A percentile compares a stretch with the other conserved stretches of the same genome.
Conservation (phyloP, 2,113 vertebrate species). For the Balaeniceps rex region DNA sequence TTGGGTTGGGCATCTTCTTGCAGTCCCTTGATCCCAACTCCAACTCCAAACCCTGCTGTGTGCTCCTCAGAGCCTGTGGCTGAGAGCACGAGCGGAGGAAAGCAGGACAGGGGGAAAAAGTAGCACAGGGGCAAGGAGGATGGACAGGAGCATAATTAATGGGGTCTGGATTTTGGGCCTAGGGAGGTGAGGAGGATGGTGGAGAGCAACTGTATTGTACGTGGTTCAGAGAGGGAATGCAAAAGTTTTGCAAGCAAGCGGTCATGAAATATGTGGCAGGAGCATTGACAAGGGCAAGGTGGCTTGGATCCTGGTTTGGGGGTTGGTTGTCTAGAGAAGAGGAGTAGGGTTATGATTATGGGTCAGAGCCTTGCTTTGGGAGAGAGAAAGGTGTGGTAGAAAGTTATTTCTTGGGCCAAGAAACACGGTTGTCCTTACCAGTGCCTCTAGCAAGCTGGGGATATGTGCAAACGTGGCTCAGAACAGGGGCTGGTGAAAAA, state of each 20-base stretch:
- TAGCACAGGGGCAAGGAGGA: neutral
- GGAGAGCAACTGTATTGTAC: fast-evolving
- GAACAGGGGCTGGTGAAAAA: neutral
- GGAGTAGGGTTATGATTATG: neutral
- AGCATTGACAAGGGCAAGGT: neutral
- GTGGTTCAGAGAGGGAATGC: neutral
- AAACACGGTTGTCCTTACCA: neutral
- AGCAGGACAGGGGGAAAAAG: fast-evolving
- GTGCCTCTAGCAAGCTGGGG: neutral
- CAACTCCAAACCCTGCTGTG: neutral
- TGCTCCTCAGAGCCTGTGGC: neutral
- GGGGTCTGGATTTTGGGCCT: neutral
- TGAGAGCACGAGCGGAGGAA: neutral
- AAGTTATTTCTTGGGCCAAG: neutral
- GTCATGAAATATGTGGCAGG: neutral
- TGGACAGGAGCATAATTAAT: neutral
- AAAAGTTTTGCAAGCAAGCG: neutral
- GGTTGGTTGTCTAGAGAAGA: neutral
- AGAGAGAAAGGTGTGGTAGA: neutral
- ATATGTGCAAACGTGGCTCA: neutral
- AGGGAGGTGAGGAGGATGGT: neutral
- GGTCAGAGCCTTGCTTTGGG: neutral
- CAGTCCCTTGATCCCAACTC: neutral
- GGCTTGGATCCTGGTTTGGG: neutral
- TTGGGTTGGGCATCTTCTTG: neutral